Evolutionary conservation across 2,888 invertebrate species (phyloP), one percentile per base, ranked within the genome.

Genomic region (Pandemis heparana): DNA sequence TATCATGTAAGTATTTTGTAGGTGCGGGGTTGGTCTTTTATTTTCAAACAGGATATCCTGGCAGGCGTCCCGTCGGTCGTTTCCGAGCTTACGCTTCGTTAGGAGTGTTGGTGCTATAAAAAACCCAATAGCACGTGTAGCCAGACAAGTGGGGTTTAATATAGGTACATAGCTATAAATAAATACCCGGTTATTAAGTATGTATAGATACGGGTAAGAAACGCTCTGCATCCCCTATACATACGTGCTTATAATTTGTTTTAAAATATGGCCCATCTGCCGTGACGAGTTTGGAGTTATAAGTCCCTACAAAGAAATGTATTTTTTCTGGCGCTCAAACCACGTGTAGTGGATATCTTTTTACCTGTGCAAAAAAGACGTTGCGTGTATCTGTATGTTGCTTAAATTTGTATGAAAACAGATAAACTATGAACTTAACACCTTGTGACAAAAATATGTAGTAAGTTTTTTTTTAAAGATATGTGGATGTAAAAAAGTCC

Each of bases 41-140:
- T 92, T 92, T 91, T 89, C 83, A 89, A 90, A 92, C 92, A 92
- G 92, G 92, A 92, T 92, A 92, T 92, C 92, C 92, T 92, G 91
- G 81, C 84, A 80, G 85, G 87, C 82, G 75, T 71, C 71, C 81
- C 81, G 85, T 81, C 83, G 83, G 85, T 84, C 83, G 81, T 89
- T 90, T 90, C 91, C 89, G 87, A 89, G 83, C 87, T 85, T 86
- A 88, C 87, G 89, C 87, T 89, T 91, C 86, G 86, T 90, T 90
- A 88, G 81, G 82, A 85, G 80, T 81, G 87, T 79, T 83, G 82
- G 83, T 79, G 78, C 81, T 85, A 88, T 85, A 90, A 89, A 91
- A 89, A 91, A 87, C 83, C 75, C 23, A 23, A 56, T 80, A 89
- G 91, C 92, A 91, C 91, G 92, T 91, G 92, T 88, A 83, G 61